phyloP scores from a whole-genome alignment of 2,888 invertebrate species.

The Matsumyia berberina region DNA sequence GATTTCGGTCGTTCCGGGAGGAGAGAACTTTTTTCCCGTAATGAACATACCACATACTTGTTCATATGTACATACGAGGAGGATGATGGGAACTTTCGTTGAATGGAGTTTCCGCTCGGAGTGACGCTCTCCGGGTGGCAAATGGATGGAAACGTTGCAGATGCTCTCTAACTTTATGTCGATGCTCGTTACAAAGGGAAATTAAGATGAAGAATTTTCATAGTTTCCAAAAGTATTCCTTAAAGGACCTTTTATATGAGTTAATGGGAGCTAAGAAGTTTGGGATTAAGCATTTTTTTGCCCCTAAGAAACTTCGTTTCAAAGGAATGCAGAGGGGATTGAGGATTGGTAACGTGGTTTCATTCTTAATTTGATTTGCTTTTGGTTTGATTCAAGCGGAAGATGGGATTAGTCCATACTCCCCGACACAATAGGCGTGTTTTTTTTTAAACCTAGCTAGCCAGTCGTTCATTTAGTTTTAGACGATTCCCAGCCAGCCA shows the following conservation, averaged over 20 bases:
- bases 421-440: too few species aligned
- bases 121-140: constrained; percentile 9
- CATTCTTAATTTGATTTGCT: too few species aligned
- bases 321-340: too few species aligned
- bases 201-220: constrained; percentile 45
- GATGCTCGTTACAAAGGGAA: constrained; percentile 54
- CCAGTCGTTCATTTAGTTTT: too few species aligned
- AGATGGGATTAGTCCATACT: too few species aligned
- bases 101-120: constrained; percentile 61
- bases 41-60: constrained; percentile 59
- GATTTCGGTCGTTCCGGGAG: constrained; percentile 55
- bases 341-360: too few species aligned
- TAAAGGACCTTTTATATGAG: constrained; percentile 23
- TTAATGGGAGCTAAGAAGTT: constrained; percentile 33
- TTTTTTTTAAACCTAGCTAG: too few species aligned
- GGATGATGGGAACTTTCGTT: constrained; percentile 44
- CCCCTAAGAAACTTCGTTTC: too few species aligned
- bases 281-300: not conserved
- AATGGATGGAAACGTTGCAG: constrained; percentile 52
- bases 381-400: too few species aligned
- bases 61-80: constrained; percentile 13
- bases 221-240: constrained; percentile 45
- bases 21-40: constrained; percentile 46
- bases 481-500: too few species aligned
- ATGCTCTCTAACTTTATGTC: constrained; percentile 33